A percentile compares a stretch with the other conserved stretches of the same genome.
phyloP scores from a whole-genome alignment of 2,113 vertebrate species.

The Entosphenus tridentatus region DNA sequence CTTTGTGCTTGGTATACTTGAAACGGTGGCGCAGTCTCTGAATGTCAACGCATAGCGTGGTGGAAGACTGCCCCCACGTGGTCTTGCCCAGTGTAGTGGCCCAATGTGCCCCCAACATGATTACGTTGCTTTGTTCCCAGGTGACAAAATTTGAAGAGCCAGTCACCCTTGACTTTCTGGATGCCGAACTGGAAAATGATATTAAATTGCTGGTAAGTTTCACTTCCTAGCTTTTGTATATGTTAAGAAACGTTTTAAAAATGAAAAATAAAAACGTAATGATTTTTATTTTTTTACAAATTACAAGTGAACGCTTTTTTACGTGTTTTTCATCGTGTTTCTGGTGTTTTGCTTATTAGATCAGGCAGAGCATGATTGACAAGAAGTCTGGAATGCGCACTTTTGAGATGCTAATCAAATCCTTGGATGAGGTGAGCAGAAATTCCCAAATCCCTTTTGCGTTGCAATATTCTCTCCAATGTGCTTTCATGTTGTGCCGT shows the following conservation, averaged over 20 bases:
- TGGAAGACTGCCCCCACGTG: too few relatives aligned
- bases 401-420: constrained; percentile 81
- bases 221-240: neutral
- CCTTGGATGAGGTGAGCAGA: constrained; percentile 72
- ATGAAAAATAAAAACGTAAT: neutral
- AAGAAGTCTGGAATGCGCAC: constrained; percentile 60
- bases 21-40: too few relatives aligned
- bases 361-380: constrained; percentile 86
- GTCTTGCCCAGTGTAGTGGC: too few relatives aligned
- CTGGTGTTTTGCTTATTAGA: constrained; percentile 25
- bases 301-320: too few relatives aligned
- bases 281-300: neutral
- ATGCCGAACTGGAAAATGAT: constrained; percentile 81
- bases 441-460: neutral
- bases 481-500: neutral
- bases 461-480: neutral
- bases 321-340: neutral
- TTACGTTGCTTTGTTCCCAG: neutral
- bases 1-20: too few relatives aligned
- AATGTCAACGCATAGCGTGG: too few relatives aligned
- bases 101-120: too few relatives aligned
- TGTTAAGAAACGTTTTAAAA: neutral
- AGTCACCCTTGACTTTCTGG: constrained; percentile 78
- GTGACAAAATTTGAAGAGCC: constrained; percentile 83
- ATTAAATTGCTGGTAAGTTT: constrained; percentile 73